phyloP scores from a whole-genome alignment of 2,797 vertebrate species.

The Apogon hyalosoma region DNA sequence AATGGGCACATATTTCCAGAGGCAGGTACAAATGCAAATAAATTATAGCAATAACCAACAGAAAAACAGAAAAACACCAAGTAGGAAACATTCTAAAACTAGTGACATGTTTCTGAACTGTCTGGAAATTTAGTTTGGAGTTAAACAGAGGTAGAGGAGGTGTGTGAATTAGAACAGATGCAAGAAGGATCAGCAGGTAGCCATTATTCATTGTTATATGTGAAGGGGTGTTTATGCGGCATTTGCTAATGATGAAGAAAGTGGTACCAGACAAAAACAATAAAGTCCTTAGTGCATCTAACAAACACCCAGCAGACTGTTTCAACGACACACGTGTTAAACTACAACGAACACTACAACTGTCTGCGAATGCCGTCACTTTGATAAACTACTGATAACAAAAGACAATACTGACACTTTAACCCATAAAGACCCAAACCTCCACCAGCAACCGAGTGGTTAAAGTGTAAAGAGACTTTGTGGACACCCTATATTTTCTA shows the following conservation, averaged over 20 bases:
- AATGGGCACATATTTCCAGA: slow-evolving; percentile 1
- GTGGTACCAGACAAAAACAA: neutral
- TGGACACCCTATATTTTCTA: too few relatives aligned
- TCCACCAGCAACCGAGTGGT: too few relatives aligned
- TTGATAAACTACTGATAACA: neutral
- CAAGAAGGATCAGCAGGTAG: neutral
- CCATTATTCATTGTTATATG: slow-evolving; percentile 21
- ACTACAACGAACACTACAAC: too few relatives aligned
- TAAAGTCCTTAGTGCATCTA: neutral
- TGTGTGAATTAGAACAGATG: slow-evolving; percentile 3
- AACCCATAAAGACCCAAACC: too few relatives aligned
- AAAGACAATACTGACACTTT: too few relatives aligned
- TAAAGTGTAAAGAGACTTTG: too few relatives aligned
- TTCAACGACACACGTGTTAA: neutral
- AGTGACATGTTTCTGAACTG: too few relatives aligned
- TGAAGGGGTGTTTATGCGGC: slow-evolving; percentile 1
- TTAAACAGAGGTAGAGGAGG: slow-evolving; percentile 5
- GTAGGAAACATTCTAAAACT: neutral
- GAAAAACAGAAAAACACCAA: slow-evolving; percentile 15
- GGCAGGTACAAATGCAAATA: slow-evolving; percentile 5
- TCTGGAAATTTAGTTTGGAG: neutral
- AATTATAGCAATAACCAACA: slow-evolving; percentile 21
- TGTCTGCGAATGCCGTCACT: neutral
- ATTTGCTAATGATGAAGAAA: neutral
- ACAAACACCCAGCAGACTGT: neutral